Evolutionary conservation across 2,888 invertebrate genomes (phyloP), one percentile per base, ranked within the genome.

Genomic region (Melanostoma mellinum): DNA sequence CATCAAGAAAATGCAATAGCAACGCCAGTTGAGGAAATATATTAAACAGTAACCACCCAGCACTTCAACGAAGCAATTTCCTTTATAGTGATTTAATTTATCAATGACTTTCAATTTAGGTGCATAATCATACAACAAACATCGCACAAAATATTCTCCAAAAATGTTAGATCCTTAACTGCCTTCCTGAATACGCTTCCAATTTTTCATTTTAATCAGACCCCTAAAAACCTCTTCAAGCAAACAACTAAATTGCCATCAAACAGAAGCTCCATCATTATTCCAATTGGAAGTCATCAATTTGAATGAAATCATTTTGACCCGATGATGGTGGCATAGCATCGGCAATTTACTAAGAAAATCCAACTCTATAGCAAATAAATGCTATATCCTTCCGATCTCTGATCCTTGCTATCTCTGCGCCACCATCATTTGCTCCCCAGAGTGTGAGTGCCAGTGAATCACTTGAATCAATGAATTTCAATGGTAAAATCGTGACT

Each of bases 401-500:
- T 67, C 35, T 53, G 38, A 75, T 75, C 79, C 6, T 6, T 5
- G 6, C 32, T 46, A 68, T 75, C 63, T 58, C 33, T 44, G 44
- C 75, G 44, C 75, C 75, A 63, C 80, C 75, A 75, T 80, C 74
- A 10, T 35, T 61, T 63, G 56, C 71, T 48, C 42, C 20, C 46
- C 3, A 53, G n/a, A 58, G 40, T 44, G 80, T 48, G 53, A 50
- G 42, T 46, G 71, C 65, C 44, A 65, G 71, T 58, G 76, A 60
- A 65, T 76, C 69, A 67, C 71, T 71, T 76, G 60, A 69, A 80
- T 80, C 80, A 69, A 80, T 55, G 61, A 48, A 69, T 52, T 80
- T 75, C 80, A 60, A 71, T 80, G 65, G 61, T 52, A 65, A 75
- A 80, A 61, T 80, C 80, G 80, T 80, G 80, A 80, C 80, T 75